Conservation (phyloP, 2,113 vertebrate species). For the Mobula birostris region DNA sequence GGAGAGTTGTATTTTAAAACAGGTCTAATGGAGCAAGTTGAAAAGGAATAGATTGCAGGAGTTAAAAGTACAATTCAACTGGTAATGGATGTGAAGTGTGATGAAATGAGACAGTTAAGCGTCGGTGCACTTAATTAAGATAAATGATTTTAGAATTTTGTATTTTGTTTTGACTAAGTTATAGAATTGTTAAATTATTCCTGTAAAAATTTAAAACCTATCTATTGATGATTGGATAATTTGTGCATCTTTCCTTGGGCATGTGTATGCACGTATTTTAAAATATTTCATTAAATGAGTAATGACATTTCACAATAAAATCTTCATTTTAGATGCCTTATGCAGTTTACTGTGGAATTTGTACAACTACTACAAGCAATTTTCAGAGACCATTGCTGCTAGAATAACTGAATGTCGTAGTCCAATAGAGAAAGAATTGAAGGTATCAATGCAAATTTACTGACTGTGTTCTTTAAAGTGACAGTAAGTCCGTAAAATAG, state of each 20-base stretch:
- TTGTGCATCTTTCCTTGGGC: not conserved
- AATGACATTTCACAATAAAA: not conserved
- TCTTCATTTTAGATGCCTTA: slow-evolving; percentile 61
- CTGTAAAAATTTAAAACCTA: too few relatives aligned
- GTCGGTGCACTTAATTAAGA: not conserved
- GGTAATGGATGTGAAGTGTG: not conserved
- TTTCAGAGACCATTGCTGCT: slow-evolving; percentile 67
- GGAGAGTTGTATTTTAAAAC: not conserved
- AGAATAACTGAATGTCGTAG: slow-evolving; percentile 73
- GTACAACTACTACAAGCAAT: slow-evolving; percentile 85
- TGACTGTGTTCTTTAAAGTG: not conserved
- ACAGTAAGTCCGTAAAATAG: not conserved
- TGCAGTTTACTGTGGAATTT: slow-evolving; percentile 88
- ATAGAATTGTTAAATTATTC: too few relatives aligned
- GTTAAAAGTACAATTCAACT: not conserved
- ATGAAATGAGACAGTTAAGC: not conserved
- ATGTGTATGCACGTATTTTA: not conserved
- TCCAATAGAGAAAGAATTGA: slow-evolving; percentile 91
- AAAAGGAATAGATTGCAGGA: not conserved
- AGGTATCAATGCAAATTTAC: slow-evolving; percentile 57
- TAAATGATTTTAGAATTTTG: not conserved
- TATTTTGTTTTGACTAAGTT: not conserved
- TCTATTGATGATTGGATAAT: not conserved
- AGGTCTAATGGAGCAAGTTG: not conserved
- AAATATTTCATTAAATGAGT: not conserved